Evolutionary conservation across 2,113 vertebrate genomes (phyloP).

Genomic region (Ictalurus punctatus): DNA sequence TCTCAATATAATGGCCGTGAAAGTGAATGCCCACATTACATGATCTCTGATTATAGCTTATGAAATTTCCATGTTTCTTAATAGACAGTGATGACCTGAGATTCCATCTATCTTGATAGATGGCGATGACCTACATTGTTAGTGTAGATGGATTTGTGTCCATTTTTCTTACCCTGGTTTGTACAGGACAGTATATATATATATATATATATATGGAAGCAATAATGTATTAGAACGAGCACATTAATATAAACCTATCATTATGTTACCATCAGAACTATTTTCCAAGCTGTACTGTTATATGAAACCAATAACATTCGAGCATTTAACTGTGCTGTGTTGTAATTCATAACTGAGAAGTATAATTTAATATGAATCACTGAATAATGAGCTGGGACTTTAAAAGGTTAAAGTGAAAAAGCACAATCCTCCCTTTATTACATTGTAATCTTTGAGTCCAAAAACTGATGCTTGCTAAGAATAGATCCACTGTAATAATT

Average conservation of each 20-base stretch:
- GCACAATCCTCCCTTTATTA: neutral
- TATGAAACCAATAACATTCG: neutral
- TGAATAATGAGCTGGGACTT: neutral
- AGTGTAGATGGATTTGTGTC: neutral
- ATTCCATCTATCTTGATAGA: neutral
- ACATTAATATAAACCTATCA: neutral
- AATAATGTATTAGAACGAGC: neutral
- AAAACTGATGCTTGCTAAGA: neutral
- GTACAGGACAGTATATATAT: neutral
- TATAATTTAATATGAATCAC: neutral
- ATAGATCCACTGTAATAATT: neutral
- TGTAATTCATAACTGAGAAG: neutral
- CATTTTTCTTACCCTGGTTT: neutral
- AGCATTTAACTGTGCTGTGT: no score
- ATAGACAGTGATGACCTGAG: neutral
- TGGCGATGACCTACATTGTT: neutral
- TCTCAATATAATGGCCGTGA: conserved; percentile 11
- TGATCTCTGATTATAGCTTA: neutral
- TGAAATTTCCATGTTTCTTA: neutral
- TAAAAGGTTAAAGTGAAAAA: neutral
- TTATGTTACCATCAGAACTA: neutral
- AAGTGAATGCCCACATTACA: neutral
- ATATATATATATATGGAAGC: neutral
- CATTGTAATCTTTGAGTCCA: neutral
- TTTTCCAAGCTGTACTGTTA: neutral